Evolutionary conservation across 2,113 vertebrate genomes (phyloP).

Genomic region (Plecotus auritus): DNA sequence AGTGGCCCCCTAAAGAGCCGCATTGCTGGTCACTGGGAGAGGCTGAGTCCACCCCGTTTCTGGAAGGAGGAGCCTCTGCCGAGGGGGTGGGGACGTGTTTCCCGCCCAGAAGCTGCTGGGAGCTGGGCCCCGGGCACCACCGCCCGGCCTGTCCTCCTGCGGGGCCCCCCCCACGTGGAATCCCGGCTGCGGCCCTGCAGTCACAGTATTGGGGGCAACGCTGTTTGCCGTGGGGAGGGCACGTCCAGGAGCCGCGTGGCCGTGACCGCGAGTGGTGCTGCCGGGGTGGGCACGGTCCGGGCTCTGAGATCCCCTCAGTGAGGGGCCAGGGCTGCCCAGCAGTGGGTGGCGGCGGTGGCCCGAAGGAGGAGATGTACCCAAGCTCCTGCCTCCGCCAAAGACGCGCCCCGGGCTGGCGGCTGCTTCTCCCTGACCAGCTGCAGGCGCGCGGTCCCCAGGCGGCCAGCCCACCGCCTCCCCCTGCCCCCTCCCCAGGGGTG

Average conservation of each 20-base stretch:
- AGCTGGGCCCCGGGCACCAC: too few species aligned
- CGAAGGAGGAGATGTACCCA: accelerated
- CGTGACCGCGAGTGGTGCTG: background rate
- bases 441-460: accelerated
- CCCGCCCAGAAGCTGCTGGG: background rate
- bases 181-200: background rate
- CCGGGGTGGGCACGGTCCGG: background rate
- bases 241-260: background rate
- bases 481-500: constrained; percentile 83
- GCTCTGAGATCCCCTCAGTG: background rate
- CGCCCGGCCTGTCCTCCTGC: too few species aligned
- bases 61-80: background rate
- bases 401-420: background rate
- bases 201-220: too few species aligned
- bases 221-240: background rate
- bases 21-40: background rate
- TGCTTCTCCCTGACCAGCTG: too few species aligned
- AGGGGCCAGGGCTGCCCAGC: background rate
- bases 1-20: accelerated
- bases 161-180: too few species aligned
- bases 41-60: too few species aligned
- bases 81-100: background rate
- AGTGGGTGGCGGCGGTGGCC: background rate
- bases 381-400: background rate
- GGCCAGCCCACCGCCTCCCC: background rate